Percentiles rank a stretch among this genome's conserved stretches.
phyloP scores from a whole-genome alignment of 2,888 invertebrate genomes.

The Tholera decimalis region DNA sequence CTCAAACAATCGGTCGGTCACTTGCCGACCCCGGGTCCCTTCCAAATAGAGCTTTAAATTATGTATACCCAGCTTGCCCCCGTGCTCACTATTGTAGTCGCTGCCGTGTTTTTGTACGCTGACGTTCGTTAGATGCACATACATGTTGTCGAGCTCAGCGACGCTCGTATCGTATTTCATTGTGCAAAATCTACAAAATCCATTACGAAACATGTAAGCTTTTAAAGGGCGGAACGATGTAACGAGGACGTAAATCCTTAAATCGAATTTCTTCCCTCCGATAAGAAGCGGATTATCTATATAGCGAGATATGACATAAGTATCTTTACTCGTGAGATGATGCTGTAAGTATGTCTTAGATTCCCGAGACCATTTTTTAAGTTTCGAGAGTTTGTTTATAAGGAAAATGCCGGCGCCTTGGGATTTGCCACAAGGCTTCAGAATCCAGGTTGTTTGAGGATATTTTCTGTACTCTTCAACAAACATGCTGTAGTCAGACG shows the following conservation, averaged over 20 bases:
- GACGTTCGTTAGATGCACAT: constrained; percentile 98
- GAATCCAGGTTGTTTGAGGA: constrained; percentile 98
- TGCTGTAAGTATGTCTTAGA: constrained; percentile 96
- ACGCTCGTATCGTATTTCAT: constrained; percentile 97
- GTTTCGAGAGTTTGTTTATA: constrained; percentile 97
- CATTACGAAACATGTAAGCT: constrained; percentile 97
- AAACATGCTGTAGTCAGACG: constrained; percentile 98
- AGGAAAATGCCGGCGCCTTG: constrained; percentile 98
- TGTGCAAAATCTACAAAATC: constrained; percentile 98
- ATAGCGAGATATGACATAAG: constrained; percentile 98
- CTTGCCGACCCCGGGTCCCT: constrained; percentile 96
- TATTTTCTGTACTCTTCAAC: constrained; percentile 98
- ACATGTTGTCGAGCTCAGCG: constrained; percentile 97
- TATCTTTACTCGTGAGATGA: constrained; percentile 94
- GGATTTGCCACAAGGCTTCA: constrained; percentile 98
- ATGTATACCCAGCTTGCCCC: constrained; percentile 98
- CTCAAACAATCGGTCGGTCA: constrained; percentile 96
- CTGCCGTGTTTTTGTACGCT: constrained; percentile 98
- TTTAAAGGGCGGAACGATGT: constrained; percentile 98
- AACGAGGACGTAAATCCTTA: constrained; percentile 97
- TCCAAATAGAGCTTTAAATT: constrained; percentile 97
- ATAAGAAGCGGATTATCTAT: constrained; percentile 98
- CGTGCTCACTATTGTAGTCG: constrained; percentile 97
- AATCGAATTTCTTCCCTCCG: constrained; percentile 98
- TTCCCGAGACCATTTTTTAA: constrained; percentile 97